Evolutionary conservation across 1,140 invertebrate species (phyloP), one percentile per base, ranked within the genome.

Genomic region (Agrilus planipennis): DNA sequence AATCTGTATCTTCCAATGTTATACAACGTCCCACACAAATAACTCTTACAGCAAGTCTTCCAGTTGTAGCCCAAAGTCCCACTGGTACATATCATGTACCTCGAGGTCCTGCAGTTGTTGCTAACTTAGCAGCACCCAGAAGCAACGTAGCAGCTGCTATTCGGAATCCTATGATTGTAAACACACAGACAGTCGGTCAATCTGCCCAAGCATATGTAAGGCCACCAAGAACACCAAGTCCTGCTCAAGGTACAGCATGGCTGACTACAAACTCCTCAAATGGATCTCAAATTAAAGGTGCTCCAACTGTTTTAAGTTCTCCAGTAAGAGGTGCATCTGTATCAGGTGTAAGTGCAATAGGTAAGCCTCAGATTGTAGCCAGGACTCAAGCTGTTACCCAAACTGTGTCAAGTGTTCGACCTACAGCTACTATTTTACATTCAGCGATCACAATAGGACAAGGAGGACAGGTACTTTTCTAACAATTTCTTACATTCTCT

Each of bases 51-150:
- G 48, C 54, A 14, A 32, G 50, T 25, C 11, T 46, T 5, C 53
- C 54, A 14, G 46, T 57, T 7, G 45, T 54, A 11, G 34, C 53
- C 6, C 31, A 36, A 14, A 36, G 22, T 31, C 23, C 41, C 22
- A 54, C 53, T 35, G 49, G 54, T 1, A 47, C 57, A 10, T 61
- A 57, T 41, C 61, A 63, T 49, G 57, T 63, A 7, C 61, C 61
- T 6, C 46, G 61, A 36, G 61, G 61, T 18, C 55, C 61, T 14
- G 56, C 61, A 20, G 61, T 60, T 36, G 61, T 61, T 2, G 61
- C 61, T 6, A 63, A 63, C 49, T 37, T 63, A 30, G 54, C 59
- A 23, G 58, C 56, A 11, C 61, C 61, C 16, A 49, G 61, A 42
- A 60, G 58, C 37, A 61, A 57, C 47, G 54, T 61, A 5, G 48